A percentile compares a stretch with the other conserved stretches of the same genome.
These are phyloP conservation scores for Psittacus erithacus DNA, from an alignment of 2,113 vertebrate genomes.

Conservation along the genomic window DNA sequence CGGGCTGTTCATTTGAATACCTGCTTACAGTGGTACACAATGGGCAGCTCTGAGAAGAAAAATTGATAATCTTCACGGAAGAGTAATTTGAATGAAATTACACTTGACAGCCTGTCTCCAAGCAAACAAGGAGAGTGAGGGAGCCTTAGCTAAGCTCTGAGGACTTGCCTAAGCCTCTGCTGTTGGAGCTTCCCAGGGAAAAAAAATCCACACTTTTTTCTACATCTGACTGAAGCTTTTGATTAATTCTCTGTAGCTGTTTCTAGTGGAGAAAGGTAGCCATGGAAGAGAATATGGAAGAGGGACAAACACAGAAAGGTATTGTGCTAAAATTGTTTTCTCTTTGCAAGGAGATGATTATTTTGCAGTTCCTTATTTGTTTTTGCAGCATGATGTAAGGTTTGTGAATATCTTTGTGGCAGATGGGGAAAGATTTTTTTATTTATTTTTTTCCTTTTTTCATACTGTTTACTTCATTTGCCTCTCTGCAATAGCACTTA, in stretches of 20 bases:
- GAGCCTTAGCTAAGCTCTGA: slow-evolving; percentile 77
- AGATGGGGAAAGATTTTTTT: slow-evolving; percentile 20
- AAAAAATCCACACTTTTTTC: slow-evolving; percentile 71
- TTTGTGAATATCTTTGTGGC: slow-evolving; percentile 24
- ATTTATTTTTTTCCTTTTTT: background rate
- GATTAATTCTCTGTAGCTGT: slow-evolving; percentile 77
- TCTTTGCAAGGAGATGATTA: slow-evolving; percentile 45
- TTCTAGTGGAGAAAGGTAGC: slow-evolving; percentile 77
- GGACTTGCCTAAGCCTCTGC: slow-evolving; percentile 81
- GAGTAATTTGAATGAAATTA: slow-evolving; percentile 92
- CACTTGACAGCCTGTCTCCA: slow-evolving; percentile 89
- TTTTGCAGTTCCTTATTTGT: slow-evolving; percentile 61
- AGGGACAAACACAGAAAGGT: slow-evolving; percentile 99
- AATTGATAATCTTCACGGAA: slow-evolving; percentile 88
- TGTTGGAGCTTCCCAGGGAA: slow-evolving; percentile 75
- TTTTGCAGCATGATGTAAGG: slow-evolving; percentile 55
- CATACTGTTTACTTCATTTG: background rate
- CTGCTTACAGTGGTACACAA: slow-evolving; percentile 83
- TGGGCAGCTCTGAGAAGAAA: slow-evolving; percentile 89
- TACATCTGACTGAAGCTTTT: slow-evolving; percentile 78
- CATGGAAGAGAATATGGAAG: slow-evolving; percentile 99
- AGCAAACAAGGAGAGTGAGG: slow-evolving; percentile 80
- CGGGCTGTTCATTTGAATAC: slow-evolving; percentile 80
- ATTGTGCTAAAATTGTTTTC: slow-evolving; percentile 70
- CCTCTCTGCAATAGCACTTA: slow-evolving; percentile 12